A percentile compares a stretch with the other conserved stretches of the same genome.
These are phyloP conservation scores for Sceloporus tristichus DNA, from an alignment of 2,113 vertebrate genomes.

Conservation along the genomic window DNA sequence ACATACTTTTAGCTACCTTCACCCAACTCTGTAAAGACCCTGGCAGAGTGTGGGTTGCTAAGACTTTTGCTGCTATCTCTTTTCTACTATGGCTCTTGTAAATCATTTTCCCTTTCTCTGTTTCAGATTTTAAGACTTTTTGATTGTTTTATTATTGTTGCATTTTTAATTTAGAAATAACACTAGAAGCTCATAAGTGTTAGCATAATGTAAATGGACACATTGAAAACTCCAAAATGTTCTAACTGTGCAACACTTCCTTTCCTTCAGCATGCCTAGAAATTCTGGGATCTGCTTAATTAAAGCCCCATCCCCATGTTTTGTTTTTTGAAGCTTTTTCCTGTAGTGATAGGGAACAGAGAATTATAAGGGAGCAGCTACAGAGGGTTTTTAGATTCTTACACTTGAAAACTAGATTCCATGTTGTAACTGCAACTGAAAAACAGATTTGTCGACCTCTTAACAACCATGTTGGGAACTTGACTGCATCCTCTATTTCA, in stretches of 20 bases:
- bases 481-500: not conserved
- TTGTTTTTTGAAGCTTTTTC: not conserved
- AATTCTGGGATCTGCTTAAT: not conserved
- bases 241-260: not conserved
- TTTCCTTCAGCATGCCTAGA: not conserved
- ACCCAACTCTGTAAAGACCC: conserved; percentile 2
- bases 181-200: not conserved
- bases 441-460: not conserved
- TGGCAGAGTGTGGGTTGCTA: not conserved
- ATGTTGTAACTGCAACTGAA: not conserved
- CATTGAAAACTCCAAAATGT: not conserved
- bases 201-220: not conserved
- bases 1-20: conserved; percentile 27
- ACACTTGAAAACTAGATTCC: not conserved
- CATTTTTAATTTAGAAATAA: not conserved
- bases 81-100: not conserved
- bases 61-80: not conserved
- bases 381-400: not conserved
- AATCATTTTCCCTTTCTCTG: not conserved
- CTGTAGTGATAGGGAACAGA: not conserved
- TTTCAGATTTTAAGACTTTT: not conserved
- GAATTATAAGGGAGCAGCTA: not conserved
- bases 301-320: not conserved
- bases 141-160: not conserved
- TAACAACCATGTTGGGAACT: not conserved